These are phyloP conservation scores for Dryas iulia DNA, from an alignment of 1,140 invertebrate species.

Conservation along the genomic window DNA sequence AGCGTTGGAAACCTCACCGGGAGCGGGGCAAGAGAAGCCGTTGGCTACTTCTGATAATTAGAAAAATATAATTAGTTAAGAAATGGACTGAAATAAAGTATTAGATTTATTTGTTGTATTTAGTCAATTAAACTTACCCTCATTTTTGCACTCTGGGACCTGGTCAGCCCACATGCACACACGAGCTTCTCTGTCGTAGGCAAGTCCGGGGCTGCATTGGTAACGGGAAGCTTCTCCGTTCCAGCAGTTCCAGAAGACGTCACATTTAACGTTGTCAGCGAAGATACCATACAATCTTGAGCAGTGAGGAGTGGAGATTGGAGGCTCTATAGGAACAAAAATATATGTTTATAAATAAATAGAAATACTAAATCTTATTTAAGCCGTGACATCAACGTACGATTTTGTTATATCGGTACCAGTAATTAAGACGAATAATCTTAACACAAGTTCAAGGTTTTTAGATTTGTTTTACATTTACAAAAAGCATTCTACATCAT, in stretches of 20 bases:
- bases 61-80: not conserved
- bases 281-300: constrained; percentile 95
- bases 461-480: not conserved
- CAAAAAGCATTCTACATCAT: not conserved
- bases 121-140: constrained; percentile 82
- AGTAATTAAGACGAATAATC: not conserved
- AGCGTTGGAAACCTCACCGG: constrained; percentile 88
- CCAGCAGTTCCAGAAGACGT: constrained; percentile 98
- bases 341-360: constrained; percentile 7
- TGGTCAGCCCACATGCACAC: constrained; percentile 98
- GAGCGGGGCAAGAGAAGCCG: constrained; percentile 93
- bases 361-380: too few species aligned
- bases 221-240: constrained; percentile 96
- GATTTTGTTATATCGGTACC: not conserved
- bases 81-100: not conserved
- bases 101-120: constrained; percentile 24
- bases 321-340: constrained; percentile 84
- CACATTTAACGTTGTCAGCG: constrained; percentile 92
- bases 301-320: constrained; percentile 92
- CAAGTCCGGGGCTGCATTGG: constrained; percentile 95
- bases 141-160: constrained; percentile 93
- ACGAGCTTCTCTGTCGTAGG: constrained; percentile 94
- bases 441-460: constrained; percentile 16
- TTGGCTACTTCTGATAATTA: constrained; percentile 88
- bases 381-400: too few species aligned